Base-by-base conservation (phyloP, 1,140 invertebrate species). In the Pogonomyrmex barbatus region DNA sequence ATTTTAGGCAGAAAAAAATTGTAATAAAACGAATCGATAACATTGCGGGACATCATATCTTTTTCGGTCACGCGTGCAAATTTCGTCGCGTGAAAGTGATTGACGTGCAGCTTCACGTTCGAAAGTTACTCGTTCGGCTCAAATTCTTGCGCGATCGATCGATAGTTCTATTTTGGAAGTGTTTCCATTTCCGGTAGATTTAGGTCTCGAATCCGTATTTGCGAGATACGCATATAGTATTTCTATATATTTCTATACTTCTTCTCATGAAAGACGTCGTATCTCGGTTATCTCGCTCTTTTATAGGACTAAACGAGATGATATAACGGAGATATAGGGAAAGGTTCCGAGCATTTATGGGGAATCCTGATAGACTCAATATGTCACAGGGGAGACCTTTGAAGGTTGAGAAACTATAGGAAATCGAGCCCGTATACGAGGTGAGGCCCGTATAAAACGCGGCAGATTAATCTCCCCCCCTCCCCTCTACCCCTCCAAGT, bases 341-440 rank as follows among this genome's bases (percentile, higher is more conserved):
- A 81, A 70, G 52, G 36, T 81, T 58, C 9, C 54, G 54, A 30
- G 33, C 45, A 75, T 83, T 75, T 83, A 83, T 83, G 30, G 54
- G 30, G 71, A 73, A 75, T 73, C 70, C 30, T 42, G 65, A 6
- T 68, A 56, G 17, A 47, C 52, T 58, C 54, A n/a, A 83, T 83
- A 83, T 83, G 79, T 70, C 68, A 83, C 17, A n/a, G 50, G 58
- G 12, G 33, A 83, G 56, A 83, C 68, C 68, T 83, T 83, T 83
- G 65, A 81, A 81, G 78, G 50, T 56, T 81, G 33, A 75, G 68
- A 83, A 75, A 83, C n/a, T 75, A 30, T 45, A 58, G 6, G 14
- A 83, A 68, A 73, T 3, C 54, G 17, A 73, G 10, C 67, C 42
- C 17, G 10, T 60, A 36, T 47, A n/a, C 17, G 58, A 54, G 52